Evolutionary conservation across 2,888 invertebrate species (phyloP).

Genomic region (Candidula unifasciata): DNA sequence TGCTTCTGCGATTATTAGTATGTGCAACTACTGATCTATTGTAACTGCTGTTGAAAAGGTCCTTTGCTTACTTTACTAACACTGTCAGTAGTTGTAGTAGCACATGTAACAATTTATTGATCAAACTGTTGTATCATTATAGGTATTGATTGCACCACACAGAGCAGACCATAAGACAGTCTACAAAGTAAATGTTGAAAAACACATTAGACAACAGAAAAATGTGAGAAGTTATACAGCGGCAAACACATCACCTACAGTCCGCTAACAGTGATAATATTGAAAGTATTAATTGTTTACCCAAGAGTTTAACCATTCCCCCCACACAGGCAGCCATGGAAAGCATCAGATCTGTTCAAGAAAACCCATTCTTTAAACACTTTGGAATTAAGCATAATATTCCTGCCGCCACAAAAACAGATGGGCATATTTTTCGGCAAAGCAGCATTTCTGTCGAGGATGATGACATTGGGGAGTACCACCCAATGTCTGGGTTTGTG

Average conservation of each 20-base stretch:
- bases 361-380: slow-evolving; percentile 60
- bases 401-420: neutral
- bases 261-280: slow-evolving; percentile 13
- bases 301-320: too few relatives aligned
- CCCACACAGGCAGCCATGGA: slow-evolving; percentile 32
- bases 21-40: too few relatives aligned
- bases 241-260: neutral
- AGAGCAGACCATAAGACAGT: slow-evolving; percentile 36
- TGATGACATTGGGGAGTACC: slow-evolving; percentile 67
- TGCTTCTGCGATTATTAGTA: neutral
- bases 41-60: too few relatives aligned
- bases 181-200: too few relatives aligned
- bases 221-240: too few relatives aligned
- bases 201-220: too few relatives aligned
- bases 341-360: slow-evolving; percentile 54
- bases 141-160: too few relatives aligned
- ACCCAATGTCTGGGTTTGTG: slow-evolving; percentile 74
- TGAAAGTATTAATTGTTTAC: too few relatives aligned
- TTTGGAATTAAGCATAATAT: slow-evolving; percentile 52
- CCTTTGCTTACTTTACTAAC: too few relatives aligned
- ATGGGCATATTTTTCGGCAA: neutral
- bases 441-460: slow-evolving; percentile 15
- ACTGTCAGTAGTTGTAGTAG: too few relatives aligned
- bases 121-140: too few relatives aligned
- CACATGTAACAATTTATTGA: too few relatives aligned